Evolutionary conservation across 2,888 invertebrate genomes (phyloP).

Genomic region (Agrotis exclamationis): DNA sequence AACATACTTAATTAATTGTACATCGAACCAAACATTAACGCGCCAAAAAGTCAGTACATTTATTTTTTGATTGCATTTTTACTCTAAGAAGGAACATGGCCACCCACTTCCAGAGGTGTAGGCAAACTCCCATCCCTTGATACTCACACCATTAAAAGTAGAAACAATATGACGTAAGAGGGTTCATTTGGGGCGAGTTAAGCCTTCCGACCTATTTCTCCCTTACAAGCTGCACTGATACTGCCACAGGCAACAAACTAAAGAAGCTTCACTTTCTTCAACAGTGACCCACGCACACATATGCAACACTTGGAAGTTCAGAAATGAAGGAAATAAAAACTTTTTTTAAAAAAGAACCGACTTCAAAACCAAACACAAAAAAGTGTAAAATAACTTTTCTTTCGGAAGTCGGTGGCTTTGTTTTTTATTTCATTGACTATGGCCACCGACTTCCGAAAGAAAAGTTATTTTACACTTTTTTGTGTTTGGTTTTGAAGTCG

Average conservation of each 20-base stretch:
- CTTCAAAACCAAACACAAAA: too few relatives aligned
- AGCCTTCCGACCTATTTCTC: constrained; percentile 72
- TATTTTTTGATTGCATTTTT: constrained; percentile 3
- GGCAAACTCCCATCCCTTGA: constrained; percentile 64
- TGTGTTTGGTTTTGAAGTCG: too few relatives aligned
- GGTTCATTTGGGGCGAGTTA: constrained; percentile 63
- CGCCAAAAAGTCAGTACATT: too few relatives aligned
- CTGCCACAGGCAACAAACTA: constrained; percentile 23
- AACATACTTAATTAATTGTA: constrained; percentile 1
- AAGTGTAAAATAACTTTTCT: too few relatives aligned
- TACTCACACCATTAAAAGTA: constrained; percentile 71
- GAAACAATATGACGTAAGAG: constrained; percentile 61
- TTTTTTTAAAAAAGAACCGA: too few relatives aligned
- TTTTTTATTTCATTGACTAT: too few relatives aligned
- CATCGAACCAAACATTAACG: too few relatives aligned
- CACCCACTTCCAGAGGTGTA: constrained; percentile 36
- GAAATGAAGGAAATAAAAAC: not conserved
- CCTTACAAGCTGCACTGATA: constrained; percentile 41
- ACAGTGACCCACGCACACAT: constrained; percentile 10
- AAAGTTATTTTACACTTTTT: too few relatives aligned
- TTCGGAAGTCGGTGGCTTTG: too few relatives aligned
- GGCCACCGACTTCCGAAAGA: too few relatives aligned
- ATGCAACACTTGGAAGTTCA: not conserved
- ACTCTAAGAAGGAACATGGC: not conserved
- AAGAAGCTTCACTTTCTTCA: constrained; percentile 13